Evolutionary conservation across 1,140 invertebrate species (phyloP), one percentile per base, ranked within the genome.

Genomic region (Drosophila sucinea): DNA sequence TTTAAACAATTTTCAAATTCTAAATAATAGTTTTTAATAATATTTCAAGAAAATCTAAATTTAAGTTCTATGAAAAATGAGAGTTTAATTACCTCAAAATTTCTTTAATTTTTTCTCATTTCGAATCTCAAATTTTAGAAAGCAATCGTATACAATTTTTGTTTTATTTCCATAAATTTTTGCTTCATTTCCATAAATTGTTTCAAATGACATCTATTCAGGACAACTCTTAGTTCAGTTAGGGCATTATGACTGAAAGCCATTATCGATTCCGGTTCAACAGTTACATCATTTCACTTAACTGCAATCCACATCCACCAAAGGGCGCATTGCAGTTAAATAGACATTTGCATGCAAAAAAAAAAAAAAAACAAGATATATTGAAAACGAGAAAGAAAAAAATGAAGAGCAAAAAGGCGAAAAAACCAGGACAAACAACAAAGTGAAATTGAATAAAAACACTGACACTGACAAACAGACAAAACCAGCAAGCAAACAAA

Each of bases 211-310:
- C 23, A 10, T 51, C 8, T 0, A 10, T 10, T 27, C 23, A 7
- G 7, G 7, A 27, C 56, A 47, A 56, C 27, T 51, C 5, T 54
- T 2, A 51, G 1, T 40, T 69, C 27, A 11, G 6, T n/a, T 23
- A 67, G 47, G 27, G 57, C 7, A 10, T 30, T 30, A n/a, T n/a
- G n/a, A n/a, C 27, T 3, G 38, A 27, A 27, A 25, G 33, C 70
- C 57, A 74, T 78, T 83, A 89, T 89, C 84, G 84, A 87, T 87
- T 87, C 71, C 77, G 57, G 70, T 73, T 74, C 67, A 74, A 78
- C 79, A 80, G 83, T 87, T 83, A 76, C 84, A 89, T 87, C 80
- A 87, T 89, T 87, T 87, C 84, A 87, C 84, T 87, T 87, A 87
- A 60, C 74, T 63, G 47, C 61, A 51, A 57, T 38, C 62, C 60